phyloP scores from a whole-genome alignment of 2,888 invertebrate genomes.

The Julus scandinavius region DNA sequence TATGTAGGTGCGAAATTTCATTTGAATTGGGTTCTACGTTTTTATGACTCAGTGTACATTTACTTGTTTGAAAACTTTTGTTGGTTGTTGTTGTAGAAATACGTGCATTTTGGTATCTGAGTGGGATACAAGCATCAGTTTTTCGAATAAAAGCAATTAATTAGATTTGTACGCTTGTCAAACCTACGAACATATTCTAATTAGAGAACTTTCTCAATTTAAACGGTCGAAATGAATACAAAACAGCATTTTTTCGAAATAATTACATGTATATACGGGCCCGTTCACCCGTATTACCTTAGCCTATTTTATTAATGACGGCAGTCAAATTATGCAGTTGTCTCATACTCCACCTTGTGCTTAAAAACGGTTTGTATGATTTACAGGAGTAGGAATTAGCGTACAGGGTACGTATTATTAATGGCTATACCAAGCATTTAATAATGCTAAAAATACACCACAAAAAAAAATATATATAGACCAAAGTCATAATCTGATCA shows the following conservation, averaged over 20 bases:
- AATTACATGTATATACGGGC: neutral
- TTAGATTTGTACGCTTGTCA: neutral
- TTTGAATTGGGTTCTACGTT: too few species aligned
- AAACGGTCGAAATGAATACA: neutral
- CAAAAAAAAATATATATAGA: neutral
- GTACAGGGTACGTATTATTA: neutral
- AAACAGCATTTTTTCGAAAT: neutral
- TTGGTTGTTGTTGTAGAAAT: too few species aligned
- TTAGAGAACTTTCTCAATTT: neutral
- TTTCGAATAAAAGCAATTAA: neutral
- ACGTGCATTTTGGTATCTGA: too few species aligned
- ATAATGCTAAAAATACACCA: neutral
- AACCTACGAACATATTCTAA: neutral
- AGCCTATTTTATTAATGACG: slow-evolving; percentile 19
- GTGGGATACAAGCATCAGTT: too few species aligned
- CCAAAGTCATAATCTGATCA: slow-evolving; percentile 41
- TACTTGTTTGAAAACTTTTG: too few species aligned
- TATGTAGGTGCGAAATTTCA: too few species aligned
- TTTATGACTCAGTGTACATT: too few species aligned
- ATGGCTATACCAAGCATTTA: neutral
- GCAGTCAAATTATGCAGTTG: neutral
- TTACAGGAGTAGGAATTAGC: neutral
- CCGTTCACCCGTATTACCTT: slow-evolving; percentile 2
- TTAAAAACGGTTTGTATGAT: neutral
- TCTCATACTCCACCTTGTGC: neutral